A percentile compares a stretch with the other conserved stretches of the same genome.
phyloP scores from a whole-genome alignment of 2,797 vertebrate species.

The Alosa sapidissima region DNA sequence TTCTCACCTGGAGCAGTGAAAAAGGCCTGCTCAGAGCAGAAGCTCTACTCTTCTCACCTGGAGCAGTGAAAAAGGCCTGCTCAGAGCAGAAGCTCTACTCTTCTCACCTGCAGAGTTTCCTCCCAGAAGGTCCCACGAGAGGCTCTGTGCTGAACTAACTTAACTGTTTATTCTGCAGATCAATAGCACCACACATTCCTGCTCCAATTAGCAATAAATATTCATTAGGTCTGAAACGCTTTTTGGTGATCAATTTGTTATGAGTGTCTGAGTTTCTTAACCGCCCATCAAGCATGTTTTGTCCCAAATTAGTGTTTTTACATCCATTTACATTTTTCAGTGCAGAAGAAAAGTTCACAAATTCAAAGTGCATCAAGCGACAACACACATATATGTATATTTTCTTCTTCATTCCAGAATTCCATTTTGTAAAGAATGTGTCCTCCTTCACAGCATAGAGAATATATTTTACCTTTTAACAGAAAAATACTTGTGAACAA shows the following conservation, averaged over 20 bases:
- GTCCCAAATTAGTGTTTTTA: not conserved
- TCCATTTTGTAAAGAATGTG: not conserved
- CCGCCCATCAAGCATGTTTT: not conserved
- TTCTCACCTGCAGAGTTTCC: not conserved
- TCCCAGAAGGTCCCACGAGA: not conserved
- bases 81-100: not conserved
- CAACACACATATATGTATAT: no score
- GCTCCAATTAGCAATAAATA: slow-evolving; percentile 20
- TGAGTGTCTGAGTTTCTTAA: not conserved
- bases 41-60: not conserved
- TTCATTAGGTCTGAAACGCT: not conserved
- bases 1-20: not conserved
- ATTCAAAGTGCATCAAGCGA: no score
- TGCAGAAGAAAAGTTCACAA: not conserved
- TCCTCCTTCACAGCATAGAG: no score
- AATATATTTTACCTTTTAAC: no score
- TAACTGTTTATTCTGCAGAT: slow-evolving; percentile 39
- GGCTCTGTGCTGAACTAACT: not conserved
- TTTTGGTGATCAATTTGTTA: not conserved
- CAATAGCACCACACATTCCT: slow-evolving; percentile 66
- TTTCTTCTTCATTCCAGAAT: not conserved
- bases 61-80: not conserved
- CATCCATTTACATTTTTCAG: not conserved
- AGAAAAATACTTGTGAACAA: not conserved
- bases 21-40: no score